phyloP scores from a whole-genome alignment of 2,888 invertebrate species.

The Podotricha telesiphe region DNA sequence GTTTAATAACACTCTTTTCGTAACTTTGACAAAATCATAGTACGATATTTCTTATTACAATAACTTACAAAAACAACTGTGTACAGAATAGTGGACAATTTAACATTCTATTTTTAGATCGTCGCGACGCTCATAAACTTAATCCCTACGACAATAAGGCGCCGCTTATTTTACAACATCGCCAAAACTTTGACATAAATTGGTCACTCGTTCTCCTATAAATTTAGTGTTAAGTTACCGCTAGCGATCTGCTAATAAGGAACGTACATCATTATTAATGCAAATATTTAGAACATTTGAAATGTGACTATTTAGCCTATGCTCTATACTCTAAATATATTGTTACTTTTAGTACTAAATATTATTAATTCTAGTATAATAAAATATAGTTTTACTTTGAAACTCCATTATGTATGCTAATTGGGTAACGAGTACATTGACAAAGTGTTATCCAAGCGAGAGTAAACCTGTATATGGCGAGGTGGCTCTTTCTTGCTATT shows the following conservation, averaged over 20 bases:
- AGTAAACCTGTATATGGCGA: constrained; percentile 39
- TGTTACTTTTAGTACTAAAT: neutral
- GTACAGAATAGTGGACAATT: constrained; percentile 29
- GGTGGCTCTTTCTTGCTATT: constrained; percentile 46
- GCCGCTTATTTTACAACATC: constrained; percentile 71
- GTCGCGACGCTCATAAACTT: constrained; percentile 39
- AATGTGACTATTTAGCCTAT: neutral
- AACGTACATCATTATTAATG: neutral
- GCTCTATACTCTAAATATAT: neutral
- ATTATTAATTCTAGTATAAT: neutral
- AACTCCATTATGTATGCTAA: constrained; percentile 49
- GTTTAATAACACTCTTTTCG: too few species aligned
- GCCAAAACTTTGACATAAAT: constrained; percentile 62
- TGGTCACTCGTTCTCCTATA: constrained; percentile 44
- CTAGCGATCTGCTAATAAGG: neutral
- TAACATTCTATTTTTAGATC: constrained; percentile 39
- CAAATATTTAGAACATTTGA: neutral
- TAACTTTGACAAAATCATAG: constrained; percentile 2
- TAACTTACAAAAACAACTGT: constrained; percentile 6
- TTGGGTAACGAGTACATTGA: constrained; percentile 60
- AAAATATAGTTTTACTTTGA: neutral
- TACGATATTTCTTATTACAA: neutral
- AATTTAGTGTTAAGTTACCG: constrained; percentile 17
- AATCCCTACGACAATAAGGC: constrained; percentile 50
- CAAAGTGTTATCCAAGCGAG: constrained; percentile 50